Conservation (phyloP, 92 coral and sea anemone species). For the Palythoa caribaeorum region DNA sequence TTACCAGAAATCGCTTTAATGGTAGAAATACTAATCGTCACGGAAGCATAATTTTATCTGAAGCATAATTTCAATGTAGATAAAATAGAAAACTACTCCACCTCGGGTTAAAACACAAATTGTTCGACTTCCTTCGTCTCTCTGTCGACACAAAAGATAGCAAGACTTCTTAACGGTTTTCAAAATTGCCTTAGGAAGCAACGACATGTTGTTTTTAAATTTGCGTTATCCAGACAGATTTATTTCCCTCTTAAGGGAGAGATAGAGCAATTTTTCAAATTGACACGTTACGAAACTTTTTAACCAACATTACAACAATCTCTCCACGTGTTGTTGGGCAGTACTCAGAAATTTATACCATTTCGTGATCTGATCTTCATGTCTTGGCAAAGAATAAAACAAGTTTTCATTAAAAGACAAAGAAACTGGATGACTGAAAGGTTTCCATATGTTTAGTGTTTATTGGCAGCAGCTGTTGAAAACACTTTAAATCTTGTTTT, state of each 20-base stretch:
- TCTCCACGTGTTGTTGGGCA: constrained; percentile 4
- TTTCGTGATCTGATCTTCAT: not conserved
- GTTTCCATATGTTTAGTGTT: not conserved
- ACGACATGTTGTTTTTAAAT: not conserved
- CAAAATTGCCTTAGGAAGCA: not conserved
- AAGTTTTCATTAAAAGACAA: not conserved
- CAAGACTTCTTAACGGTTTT: not conserved
- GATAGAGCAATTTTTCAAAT: constrained; percentile 22
- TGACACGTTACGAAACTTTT: constrained; percentile 11
- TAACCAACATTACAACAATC: not conserved
- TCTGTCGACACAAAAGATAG: not conserved
- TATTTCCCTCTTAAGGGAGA: not conserved
- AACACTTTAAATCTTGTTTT: not conserved
- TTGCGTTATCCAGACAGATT: constrained; percentile 13
- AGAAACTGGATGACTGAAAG: not conserved
- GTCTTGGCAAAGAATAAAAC: not conserved
- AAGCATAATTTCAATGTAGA: not conserved
- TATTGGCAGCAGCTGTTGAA: constrained; percentile 33
- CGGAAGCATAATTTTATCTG: constrained; percentile 8
- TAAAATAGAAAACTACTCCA: not conserved
- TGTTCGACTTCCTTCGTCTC: not conserved
- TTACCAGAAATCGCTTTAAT: constrained; percentile 18
- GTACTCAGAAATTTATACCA: not conserved
- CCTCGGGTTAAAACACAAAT: not conserved
- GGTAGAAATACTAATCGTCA: constrained; percentile 18